phyloP scores from a whole-genome alignment of 2,888 invertebrate species.

The Cephonodes hylas region DNA sequence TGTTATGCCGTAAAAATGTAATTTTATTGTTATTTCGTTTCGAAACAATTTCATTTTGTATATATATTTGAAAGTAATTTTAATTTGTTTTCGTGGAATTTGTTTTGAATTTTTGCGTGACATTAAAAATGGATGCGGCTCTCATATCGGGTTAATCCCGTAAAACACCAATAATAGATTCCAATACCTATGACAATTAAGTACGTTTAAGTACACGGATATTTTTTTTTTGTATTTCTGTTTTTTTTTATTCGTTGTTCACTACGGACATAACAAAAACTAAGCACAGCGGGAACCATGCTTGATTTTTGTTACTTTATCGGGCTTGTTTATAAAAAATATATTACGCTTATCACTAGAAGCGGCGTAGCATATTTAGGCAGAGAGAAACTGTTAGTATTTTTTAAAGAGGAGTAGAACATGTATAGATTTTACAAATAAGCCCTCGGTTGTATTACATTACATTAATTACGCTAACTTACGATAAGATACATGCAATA shows the following conservation, averaged over 20 bases:
- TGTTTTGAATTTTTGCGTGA: constrained; percentile 24
- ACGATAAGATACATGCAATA: constrained; percentile 62
- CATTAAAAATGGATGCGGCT: constrained; percentile 67
- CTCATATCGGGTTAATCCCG: constrained; percentile 40
- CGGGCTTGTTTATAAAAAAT: constrained; percentile 6
- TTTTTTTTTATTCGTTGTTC: constrained; percentile 73
- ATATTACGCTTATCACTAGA: background rate
- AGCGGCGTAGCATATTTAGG: background rate
- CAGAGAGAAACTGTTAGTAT: constrained; percentile 4
- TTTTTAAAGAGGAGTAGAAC: background rate
- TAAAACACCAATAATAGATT: constrained; percentile 63
- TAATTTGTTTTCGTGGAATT: constrained; percentile 10
- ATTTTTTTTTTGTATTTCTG: constrained; percentile 70
- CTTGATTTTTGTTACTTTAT: constrained; percentile 10
- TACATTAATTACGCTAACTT: constrained; percentile 77
- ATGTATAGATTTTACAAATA: constrained; percentile 36
- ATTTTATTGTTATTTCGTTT: constrained; percentile 15
- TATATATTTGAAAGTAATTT: constrained; percentile 11
- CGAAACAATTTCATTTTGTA: constrained; percentile 8
- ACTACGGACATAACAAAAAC: constrained; percentile 62
- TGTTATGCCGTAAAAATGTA: constrained; percentile 7
- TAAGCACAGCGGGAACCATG: constrained; percentile 31
- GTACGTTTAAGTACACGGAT: constrained; percentile 62
- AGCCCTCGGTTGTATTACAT: constrained; percentile 56
- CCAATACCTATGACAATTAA: constrained; percentile 71